Conservation (phyloP, 2,797 vertebrate genomes). For the Schizopygopsis malacanthus region DNA sequence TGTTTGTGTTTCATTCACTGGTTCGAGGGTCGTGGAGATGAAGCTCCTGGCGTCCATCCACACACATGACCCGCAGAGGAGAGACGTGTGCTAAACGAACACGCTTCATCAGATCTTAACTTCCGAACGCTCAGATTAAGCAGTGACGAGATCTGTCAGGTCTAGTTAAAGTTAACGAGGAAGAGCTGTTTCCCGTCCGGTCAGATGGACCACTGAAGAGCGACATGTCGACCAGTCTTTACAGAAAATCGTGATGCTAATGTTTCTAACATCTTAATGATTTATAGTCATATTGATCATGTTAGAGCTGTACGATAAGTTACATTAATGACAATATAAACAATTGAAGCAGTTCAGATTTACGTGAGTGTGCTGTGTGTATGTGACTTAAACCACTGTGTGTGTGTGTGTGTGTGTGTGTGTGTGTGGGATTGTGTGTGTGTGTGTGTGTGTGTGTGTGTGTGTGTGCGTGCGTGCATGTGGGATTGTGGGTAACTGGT, state of each 20-base stretch:
- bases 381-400: background rate
- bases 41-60: slow-evolving; percentile 31
- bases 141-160: slow-evolving; percentile 42
- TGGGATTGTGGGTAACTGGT: slow-evolving; percentile 32
- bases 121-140: slow-evolving; percentile 46
- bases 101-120: slow-evolving; percentile 41
- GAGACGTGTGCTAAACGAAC: slow-evolving; percentile 48
- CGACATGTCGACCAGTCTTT: background rate
- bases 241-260: background rate
- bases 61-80: background rate
- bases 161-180: slow-evolving; percentile 42
- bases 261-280: background rate
- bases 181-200: background rate
- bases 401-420: background rate
- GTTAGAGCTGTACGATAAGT: background rate
- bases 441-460: too few species aligned
- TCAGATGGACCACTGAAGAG: background rate
- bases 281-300: background rate
- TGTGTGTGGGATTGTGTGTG: too few species aligned
- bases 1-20: slow-evolving; percentile 45
- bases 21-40: slow-evolving; percentile 54
- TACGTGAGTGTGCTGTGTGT: background rate
- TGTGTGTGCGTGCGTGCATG: too few species aligned
- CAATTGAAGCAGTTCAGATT: background rate
- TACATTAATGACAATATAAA: background rate